Evolutionary conservation across 2,113 vertebrate species (phyloP), one percentile per base, ranked within the genome.

Genomic region (Sprattus sprattus): DNA sequence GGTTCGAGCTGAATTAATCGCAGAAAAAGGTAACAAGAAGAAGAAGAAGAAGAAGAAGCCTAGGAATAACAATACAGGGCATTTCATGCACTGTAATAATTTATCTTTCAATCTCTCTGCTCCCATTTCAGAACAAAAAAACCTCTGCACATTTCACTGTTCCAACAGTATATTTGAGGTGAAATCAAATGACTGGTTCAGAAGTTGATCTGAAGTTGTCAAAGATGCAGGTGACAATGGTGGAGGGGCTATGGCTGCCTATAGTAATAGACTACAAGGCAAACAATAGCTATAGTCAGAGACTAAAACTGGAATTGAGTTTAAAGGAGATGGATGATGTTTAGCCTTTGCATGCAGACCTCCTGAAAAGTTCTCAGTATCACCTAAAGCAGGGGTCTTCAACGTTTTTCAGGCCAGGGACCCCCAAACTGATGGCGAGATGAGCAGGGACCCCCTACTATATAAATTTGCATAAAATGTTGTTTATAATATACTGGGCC

Each of bases 61-160:
- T n/a, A n/a, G n/a, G n/a, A n/a, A n/a, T n/a, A n/a, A n/a, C n/a
- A n/a, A n/a, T n/a, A n/a, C n/a, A n/a, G n/a, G n/a, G n/a, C n/a
- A n/a, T n/a, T n/a, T n/a, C n/a, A n/a, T n/a, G n/a, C n/a, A n/a
- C n/a, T 50, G 86, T 91, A 87, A 89, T 89, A 86, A 92, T 92
- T 90, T 81, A 90, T 88, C 46, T 85, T 87, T 82, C 88, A 89
- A 85, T 82, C 82, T 82, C 84, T 82, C 85, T 52, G 89, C 87
- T 89, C 60, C 83, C 49, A 86, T 88, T 88, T 86, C 81, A 88
- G 81, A 84, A 54, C 9, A 86, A 85, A 82, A 89, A 8, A 44
- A 49, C 85, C 54, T 75, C 28, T 86, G 85, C 22, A 78, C 71
- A 82, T 90, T 90, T 82, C 81, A 85, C 88, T 86, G 20, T 82